Conservation (phyloP, 2,113 vertebrate genomes). For the Vidua macroura region DNA sequence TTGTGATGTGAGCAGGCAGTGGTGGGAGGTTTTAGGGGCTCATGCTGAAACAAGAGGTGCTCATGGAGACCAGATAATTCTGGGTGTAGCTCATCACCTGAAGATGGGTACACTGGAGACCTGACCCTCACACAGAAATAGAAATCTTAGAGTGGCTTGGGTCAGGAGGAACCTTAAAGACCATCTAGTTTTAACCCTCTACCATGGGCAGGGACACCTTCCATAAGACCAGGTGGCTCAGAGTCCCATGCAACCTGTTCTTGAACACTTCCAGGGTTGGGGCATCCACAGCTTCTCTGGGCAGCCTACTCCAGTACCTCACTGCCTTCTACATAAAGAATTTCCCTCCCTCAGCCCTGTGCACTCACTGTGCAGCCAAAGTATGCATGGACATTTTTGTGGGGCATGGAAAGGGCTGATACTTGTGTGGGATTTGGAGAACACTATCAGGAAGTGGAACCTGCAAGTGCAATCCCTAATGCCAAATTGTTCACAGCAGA, state of each 20-base stretch:
- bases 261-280: neutral
- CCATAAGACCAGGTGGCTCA: neutral
- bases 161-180: neutral
- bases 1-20: neutral
- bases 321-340: neutral
- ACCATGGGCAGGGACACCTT: neutral
- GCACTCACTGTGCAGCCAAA: neutral
- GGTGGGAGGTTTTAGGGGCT: neutral
- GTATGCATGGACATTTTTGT: accelerated
- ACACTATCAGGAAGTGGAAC: neutral
- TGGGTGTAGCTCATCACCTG: neutral
- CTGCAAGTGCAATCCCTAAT: accelerated
- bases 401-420: neutral
- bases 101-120: neutral
- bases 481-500: neutral
- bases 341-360: neutral
- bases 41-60: neutral
- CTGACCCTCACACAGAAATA: neutral
- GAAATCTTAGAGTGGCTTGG: neutral
- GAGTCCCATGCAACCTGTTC: neutral
- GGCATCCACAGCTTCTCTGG: neutral
- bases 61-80: neutral
- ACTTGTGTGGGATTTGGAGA: neutral
- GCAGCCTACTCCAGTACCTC: neutral
- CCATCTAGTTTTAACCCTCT: neutral